A percentile compares a stretch with the other conserved stretches of the same genome.
Conservation (phyloP, 2,113 vertebrate genomes). For the Dipodomys merriami region DNA sequence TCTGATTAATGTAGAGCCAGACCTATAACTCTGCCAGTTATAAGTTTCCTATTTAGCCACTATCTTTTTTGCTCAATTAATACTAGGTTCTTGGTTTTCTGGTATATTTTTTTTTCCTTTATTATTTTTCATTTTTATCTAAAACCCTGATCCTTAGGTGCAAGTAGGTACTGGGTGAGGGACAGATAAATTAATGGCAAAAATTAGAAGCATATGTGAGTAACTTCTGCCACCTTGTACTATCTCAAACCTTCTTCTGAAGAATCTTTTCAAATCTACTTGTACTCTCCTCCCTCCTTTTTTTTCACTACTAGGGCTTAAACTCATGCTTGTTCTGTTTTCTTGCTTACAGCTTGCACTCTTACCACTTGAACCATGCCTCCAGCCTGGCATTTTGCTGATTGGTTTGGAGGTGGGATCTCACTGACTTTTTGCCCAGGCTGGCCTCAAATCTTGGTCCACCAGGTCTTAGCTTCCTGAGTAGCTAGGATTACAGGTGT, state of each 20-base stretch:
- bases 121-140: background rate
- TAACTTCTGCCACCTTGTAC: background rate
- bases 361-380: too few species aligned
- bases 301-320: too few species aligned
- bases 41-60: background rate
- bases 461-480: too few species aligned
- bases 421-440: too few species aligned
- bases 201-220: background rate
- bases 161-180: background rate
- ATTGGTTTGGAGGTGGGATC: too few species aligned
- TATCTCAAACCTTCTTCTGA: conserved; percentile 20
- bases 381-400: too few species aligned
- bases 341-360: too few species aligned
- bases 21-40: background rate
- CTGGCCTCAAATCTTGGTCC: too few species aligned
- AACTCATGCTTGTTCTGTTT: too few species aligned
- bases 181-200: background rate
- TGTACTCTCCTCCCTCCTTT: background rate
- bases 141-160: background rate
- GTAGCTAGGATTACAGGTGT: too few species aligned
- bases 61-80: conserved; percentile 16
- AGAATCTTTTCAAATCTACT: background rate
- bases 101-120: background rate
- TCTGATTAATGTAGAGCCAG: background rate
- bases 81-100: conserved; percentile 13